These are phyloP conservation scores for Wasmannia auropunctata DNA, from an alignment of 1,140 invertebrate species.

Conservation along the genomic window DNA sequence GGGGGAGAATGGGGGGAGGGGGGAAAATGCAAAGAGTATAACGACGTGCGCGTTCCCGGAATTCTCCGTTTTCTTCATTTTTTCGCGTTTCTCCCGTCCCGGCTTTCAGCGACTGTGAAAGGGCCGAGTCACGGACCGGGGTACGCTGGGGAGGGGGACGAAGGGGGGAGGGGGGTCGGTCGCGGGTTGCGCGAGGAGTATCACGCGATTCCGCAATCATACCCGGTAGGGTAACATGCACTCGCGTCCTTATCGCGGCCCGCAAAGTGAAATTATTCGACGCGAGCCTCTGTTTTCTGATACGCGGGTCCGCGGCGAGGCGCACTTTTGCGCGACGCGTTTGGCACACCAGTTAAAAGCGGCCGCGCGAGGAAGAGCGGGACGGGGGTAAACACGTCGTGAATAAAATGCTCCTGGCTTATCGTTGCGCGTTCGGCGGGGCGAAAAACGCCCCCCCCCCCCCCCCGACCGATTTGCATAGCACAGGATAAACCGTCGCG, in stretches of 20 bases:
- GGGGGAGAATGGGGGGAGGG: not conserved
- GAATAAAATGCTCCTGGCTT: slow-evolving; percentile 1
- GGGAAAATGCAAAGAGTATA: not conserved
- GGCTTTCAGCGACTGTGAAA: slow-evolving; percentile 65
- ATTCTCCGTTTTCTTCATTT: slow-evolving; percentile 44
- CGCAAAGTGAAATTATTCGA: slow-evolving; percentile 85
- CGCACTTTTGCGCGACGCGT: slow-evolving; percentile 43
- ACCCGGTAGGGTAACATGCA: slow-evolving; percentile 80
- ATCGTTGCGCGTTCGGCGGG: not conserved
- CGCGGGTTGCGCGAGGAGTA: slow-evolving; percentile 46
- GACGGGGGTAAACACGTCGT: slow-evolving; percentile 12
- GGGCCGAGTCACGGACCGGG: slow-evolving; percentile 60
- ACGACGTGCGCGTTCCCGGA: slow-evolving; percentile 44
- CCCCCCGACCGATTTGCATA: not conserved
- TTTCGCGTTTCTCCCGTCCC: slow-evolving; percentile 13
- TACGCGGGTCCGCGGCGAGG: slow-evolving; percentile 61
- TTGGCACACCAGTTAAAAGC: slow-evolving; percentile 39
- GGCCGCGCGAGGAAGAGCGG: not conserved
- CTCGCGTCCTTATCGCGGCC: slow-evolving; percentile 79
- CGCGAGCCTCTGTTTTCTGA: slow-evolving; percentile 77
- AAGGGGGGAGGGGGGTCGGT: slow-evolving; percentile 21
- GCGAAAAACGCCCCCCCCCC: not conserved
- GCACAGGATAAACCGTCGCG: not conserved
- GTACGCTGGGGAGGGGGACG: slow-evolving; percentile 21
- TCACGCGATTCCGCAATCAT: slow-evolving; percentile 84